Conservation (phyloP, 2,797 vertebrate genomes). For the Hydrophis major region DNA sequence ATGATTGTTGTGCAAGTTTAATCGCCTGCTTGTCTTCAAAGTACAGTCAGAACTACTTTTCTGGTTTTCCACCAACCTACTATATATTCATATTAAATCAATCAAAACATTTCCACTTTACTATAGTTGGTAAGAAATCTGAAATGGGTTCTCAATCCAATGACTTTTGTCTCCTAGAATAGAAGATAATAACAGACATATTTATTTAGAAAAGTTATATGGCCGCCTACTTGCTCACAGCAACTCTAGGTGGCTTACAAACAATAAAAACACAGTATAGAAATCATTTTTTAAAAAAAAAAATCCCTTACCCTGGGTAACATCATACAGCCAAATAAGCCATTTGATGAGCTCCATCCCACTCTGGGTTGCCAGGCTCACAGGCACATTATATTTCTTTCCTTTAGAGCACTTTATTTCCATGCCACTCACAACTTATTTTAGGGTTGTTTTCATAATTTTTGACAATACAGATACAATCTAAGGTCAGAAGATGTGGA, state of each 20-base stretch:
- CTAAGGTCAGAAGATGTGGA: background rate
- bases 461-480: background rate
- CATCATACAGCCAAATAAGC: background rate
- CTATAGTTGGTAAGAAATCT: background rate
- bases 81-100: slow-evolving; percentile 19
- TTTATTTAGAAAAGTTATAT: background rate
- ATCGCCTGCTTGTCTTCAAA: slow-evolving; percentile 31
- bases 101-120: slow-evolving; percentile 1
- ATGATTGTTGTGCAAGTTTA: slow-evolving; percentile 27
- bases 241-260: background rate
- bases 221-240: background rate
- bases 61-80: slow-evolving; percentile 30
- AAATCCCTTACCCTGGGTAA: background rate
- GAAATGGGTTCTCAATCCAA: background rate
- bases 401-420: background rate
- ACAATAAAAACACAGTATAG: background rate
- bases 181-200: background rate
- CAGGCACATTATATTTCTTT: background rate
- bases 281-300: background rate
- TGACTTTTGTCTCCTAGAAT: background rate
- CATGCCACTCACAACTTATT: background rate
- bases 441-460: background rate
- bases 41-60: background rate
- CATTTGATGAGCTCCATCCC: background rate
- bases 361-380: background rate